Conservation (phyloP, 2,113 vertebrate genomes). For the Shinisaurus crocodilurus region DNA sequence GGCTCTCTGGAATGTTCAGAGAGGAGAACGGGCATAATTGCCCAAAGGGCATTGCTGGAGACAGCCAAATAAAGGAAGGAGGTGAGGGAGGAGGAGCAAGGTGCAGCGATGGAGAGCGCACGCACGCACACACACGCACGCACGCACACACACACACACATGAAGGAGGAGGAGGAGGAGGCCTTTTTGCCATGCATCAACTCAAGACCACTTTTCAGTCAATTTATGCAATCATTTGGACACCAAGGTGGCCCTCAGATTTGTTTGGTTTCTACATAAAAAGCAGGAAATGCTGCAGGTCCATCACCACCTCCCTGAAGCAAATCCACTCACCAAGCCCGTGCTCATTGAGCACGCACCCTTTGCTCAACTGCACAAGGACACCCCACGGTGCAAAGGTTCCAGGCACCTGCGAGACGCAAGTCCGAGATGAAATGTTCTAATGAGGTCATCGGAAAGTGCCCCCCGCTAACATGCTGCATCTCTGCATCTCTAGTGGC, state of each 20-base stretch:
- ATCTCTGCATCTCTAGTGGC: background rate
- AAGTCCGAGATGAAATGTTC: background rate
- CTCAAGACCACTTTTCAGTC: conserved; percentile 41
- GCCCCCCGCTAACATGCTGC: background rate
- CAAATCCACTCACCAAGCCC: conserved; percentile 48
- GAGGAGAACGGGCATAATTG: background rate
- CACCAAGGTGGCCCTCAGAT: conserved; percentile 49
- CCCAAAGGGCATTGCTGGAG: conserved; percentile 51
- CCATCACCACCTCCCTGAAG: conserved; percentile 47
- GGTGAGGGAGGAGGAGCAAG: conserved; percentile 20
- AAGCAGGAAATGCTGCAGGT: conserved; percentile 18
- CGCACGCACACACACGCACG: background rate
- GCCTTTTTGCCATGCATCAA: background rate
- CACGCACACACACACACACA: background rate
- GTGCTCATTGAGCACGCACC: conserved; percentile 34
- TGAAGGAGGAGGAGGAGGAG: rapidly evolving
- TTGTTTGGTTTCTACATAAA: conserved; percentile 18
- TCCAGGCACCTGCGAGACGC: background rate
- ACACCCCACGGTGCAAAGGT: background rate
- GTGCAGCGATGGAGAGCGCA: conserved; percentile 40
- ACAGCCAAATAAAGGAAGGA: conserved; percentile 53
- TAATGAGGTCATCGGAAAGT: background rate
- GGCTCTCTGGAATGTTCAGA: background rate
- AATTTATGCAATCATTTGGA: conserved; percentile 68
- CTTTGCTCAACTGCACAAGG: conserved; percentile 57